Evolutionary conservation across 2,797 vertebrate genomes (phyloP), one percentile per base, ranked within the genome.

Genomic region (Cirrhinus mrigala): DNA sequence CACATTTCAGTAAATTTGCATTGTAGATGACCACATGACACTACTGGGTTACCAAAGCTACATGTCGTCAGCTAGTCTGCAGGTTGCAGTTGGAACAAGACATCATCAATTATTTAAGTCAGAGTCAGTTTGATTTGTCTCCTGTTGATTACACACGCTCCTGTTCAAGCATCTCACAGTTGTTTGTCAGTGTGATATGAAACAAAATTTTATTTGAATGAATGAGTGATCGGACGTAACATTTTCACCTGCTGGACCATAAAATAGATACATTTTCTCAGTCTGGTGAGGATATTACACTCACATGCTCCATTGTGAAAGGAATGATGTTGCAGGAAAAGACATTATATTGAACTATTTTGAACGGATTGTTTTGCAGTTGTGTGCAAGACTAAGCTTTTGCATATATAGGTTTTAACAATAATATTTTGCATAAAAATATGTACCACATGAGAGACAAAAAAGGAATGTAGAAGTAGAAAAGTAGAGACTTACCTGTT

Each of bases 51-150:
- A 37, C 37, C 79, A 84, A 73, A 82, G 69, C 79, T 78, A 83
- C 88, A 81, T 86, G 54, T 90, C 88, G 81, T 85, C 79, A 66
- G 24, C 73, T 78, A 86, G 85, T 87, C 76, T 87, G 79, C 81
- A 89, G 88, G 82, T 87, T 83, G 48, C 87, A 74, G 88, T 83
- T 87, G 81, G 48, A 91, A 78, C 89, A 86, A 89, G 83, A 70
- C 9, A 62, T 22, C 54, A 83, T 94, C 88, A 93, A 94, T 92
- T 87, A 94, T 94, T 94, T 58, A 94, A 89, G 79, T 5, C 27
- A 82, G 70, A 87, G 66, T 85, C 44, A 62, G 73, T 83, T 87
- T 82, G 16, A 58, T 33, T 81, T 84, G 75, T 77, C 37, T 60
- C 75, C 54, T 40, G 75, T 16, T 37, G 56, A 60, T 58, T 24